phyloP scores from a whole-genome alignment of 1,140 invertebrate species.

The Apocrypta bakeri region DNA sequence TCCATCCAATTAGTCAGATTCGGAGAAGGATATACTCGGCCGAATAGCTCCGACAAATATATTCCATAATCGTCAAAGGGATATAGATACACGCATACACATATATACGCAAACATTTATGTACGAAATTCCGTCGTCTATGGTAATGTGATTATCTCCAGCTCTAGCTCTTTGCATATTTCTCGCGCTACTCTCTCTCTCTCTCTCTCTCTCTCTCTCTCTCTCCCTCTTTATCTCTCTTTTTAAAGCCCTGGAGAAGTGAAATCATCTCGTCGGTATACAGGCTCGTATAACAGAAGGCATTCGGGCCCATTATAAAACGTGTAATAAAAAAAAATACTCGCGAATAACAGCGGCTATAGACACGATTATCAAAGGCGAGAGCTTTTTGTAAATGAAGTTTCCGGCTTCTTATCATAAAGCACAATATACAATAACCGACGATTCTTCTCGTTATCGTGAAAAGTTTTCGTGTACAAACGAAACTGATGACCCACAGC shows the following conservation, averaged over 20 bases:
- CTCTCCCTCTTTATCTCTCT: not conserved
- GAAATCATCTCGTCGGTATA: not conserved
- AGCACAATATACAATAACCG: too few species aligned
- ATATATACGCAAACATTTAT: too few species aligned
- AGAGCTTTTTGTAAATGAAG: not conserved
- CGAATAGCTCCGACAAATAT: not conserved
- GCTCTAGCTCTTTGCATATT: not conserved
- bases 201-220: not conserved
- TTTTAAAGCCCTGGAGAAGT: not conserved
- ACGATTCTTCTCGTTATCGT: not conserved
- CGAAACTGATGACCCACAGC: too few species aligned
- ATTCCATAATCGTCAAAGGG: not conserved
- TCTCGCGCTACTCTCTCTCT: not conserved
- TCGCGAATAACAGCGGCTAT: not conserved
- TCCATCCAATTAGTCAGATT: constrained; percentile 17
- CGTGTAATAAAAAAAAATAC: not conserved
- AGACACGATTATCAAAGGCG: not conserved
- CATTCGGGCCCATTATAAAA: not conserved
- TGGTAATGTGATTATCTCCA: not conserved
- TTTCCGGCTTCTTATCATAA: not conserved
- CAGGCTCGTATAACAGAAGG: too few species aligned
- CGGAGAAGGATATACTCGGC: not conserved
- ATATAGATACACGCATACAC: not conserved
- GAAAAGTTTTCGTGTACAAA: too few species aligned
- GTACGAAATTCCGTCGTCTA: not conserved